Evolutionary conservation across 2,113 vertebrate genomes (phyloP).

Genomic region (Phrynosoma platyrhinos): DNA sequence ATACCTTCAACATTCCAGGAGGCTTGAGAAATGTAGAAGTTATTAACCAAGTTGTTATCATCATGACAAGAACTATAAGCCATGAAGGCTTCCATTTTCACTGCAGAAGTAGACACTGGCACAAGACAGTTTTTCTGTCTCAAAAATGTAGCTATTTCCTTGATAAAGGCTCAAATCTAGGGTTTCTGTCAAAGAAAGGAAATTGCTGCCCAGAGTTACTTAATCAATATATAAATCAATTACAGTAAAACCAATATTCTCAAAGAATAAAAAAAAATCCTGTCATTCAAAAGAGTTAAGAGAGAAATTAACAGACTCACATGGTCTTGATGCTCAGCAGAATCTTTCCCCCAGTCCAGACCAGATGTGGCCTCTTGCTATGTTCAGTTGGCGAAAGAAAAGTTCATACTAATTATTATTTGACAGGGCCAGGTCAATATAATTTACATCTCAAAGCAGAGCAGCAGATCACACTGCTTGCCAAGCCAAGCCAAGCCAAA

Average conservation of each 20-base stretch:
- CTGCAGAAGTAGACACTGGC: slow-evolving; percentile 12
- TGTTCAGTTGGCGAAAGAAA: slow-evolving; percentile 62
- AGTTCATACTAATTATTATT: background rate
- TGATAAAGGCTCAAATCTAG: background rate
- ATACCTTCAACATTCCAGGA: background rate
- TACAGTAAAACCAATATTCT: background rate
- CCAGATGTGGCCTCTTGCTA: slow-evolving; percentile 77
- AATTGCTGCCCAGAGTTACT: background rate
- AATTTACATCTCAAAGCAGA: background rate
- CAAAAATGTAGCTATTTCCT: slow-evolving; percentile 10
- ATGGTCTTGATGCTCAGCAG: slow-evolving; percentile 75
- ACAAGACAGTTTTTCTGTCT: background rate
- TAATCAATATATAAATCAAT: background rate
- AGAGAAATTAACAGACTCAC: slow-evolving; percentile 73
- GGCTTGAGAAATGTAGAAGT: background rate
- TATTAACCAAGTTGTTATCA: background rate
- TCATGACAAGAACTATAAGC: background rate
- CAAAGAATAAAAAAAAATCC: no score
- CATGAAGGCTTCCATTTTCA: background rate
- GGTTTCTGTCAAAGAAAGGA: background rate
- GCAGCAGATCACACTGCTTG: background rate
- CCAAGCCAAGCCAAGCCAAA: background rate
- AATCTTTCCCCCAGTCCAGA: slow-evolving; percentile 80
- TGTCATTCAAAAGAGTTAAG: background rate
- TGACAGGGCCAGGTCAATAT: background rate